Percentiles rank a stretch among this genome's conserved stretches.
Evolutionary conservation across 2,113 vertebrate species (phyloP).

Genomic region (Hucho hucho): DNA sequence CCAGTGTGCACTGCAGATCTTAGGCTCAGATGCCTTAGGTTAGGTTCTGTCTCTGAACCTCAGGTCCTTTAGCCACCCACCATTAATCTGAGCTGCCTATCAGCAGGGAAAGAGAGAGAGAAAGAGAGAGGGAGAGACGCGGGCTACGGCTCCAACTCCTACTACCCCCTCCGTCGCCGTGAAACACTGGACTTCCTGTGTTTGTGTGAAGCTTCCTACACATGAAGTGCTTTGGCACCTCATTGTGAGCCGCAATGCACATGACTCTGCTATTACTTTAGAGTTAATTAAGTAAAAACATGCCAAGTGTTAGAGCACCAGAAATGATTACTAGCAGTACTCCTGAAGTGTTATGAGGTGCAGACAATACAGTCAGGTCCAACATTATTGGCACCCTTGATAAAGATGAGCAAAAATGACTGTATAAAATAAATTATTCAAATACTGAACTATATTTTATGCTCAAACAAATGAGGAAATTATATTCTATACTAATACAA

Average conservation of each 20-base stretch:
- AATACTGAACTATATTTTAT: too few species aligned
- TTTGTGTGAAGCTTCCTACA: slow-evolving; percentile 79
- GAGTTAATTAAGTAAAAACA: slow-evolving; percentile 61
- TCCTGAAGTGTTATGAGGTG: slow-evolving; percentile 11
- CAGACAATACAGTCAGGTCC: slow-evolving; percentile 16
- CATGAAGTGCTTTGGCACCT: slow-evolving; percentile 71
- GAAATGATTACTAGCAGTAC: slow-evolving; percentile 34
- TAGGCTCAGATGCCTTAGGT: not conserved
- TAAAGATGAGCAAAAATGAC: too few species aligned
- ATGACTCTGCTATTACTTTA: slow-evolving; percentile 61
- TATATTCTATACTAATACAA: too few species aligned
- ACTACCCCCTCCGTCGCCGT: slow-evolving; percentile 46
- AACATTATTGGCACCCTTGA: too few species aligned
- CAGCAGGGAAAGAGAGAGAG: slow-evolving; percentile 30
- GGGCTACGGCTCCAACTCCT: slow-evolving; percentile 48
- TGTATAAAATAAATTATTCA: too few species aligned
- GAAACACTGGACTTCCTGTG: slow-evolving; percentile 77
- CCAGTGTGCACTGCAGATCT: not conserved
- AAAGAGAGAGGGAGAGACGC: not conserved
- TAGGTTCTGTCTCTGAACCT: slow-evolving; percentile 23
- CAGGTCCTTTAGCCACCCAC: slow-evolving; percentile 57
- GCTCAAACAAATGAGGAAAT: too few species aligned
- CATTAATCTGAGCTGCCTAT: slow-evolving; percentile 69
- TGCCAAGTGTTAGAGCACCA: slow-evolving; percentile 34
- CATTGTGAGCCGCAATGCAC: slow-evolving; percentile 67